These are phyloP conservation scores for Prietella phreatophila DNA, from an alignment of 2,113 vertebrate genomes.

Conservation along the genomic window DNA sequence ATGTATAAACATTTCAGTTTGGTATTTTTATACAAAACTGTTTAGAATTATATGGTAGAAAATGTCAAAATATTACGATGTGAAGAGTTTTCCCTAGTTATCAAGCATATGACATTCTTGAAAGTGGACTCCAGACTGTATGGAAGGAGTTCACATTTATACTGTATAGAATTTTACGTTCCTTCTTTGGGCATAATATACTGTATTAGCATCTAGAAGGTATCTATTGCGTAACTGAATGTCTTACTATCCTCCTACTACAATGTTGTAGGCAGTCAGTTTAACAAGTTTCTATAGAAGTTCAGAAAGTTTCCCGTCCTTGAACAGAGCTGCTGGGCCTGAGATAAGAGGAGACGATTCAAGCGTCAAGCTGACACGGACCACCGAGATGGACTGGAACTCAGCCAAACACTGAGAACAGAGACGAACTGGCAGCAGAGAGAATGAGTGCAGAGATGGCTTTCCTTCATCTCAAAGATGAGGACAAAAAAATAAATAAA, in stretches of 20 bases:
- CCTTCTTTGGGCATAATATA: background rate
- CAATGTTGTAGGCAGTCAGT: background rate
- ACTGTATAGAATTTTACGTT: background rate
- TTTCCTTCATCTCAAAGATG: background rate
- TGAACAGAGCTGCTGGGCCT: background rate
- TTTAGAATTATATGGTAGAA: background rate
- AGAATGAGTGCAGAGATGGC: background rate
- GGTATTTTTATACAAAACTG: background rate
- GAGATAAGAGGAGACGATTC: conserved; percentile 19
- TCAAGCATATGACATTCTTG: background rate
- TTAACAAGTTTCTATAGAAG: conserved; percentile 6
- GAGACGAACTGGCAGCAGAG: background rate
- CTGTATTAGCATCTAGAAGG: background rate
- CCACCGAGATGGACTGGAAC: background rate
- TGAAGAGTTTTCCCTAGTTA: background rate
- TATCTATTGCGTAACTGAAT: background rate
- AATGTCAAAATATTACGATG: background rate
- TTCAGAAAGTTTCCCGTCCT: background rate
- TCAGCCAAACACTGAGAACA: conserved; percentile 6
- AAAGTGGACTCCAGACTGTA: background rate
- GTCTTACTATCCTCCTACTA: background rate
- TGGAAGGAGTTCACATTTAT: background rate
- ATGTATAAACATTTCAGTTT: too few species aligned
- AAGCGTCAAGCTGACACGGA: background rate
- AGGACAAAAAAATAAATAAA: background rate